Base-by-base conservation (phyloP, 2,113 vertebrate species). In the Syrmaticus mikado region DNA sequence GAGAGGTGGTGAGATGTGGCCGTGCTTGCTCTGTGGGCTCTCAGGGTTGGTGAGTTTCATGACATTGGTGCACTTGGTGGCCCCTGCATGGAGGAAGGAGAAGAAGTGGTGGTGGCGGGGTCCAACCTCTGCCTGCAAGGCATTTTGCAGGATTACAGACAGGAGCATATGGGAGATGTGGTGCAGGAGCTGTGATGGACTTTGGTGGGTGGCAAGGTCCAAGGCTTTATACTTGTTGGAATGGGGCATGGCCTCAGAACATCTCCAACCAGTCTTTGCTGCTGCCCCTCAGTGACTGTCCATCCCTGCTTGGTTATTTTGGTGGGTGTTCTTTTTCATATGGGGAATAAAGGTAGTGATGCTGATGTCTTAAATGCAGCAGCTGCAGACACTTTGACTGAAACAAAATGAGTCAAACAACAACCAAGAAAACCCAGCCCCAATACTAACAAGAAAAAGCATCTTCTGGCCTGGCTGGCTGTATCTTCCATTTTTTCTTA, bases 181-280 rank as follows among this genome's bases (percentile, higher is more conserved):
- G 13, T 22, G 9, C 41, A 43, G 73, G 25, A 70, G 5, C 4
- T 3, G 38, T 34, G 74, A 57, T 53, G 55, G 52, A 34, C 12
- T 74, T 60, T 30, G 43, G 11, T 15, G 53, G 40, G 20, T 57
- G 7, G 17, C 57, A 30, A 10, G 6, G 7, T 75, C 22, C 15
- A 28, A 38, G 36, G 2, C 5, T 53, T 11, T 75, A 7, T 1
- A 1, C 2, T 5, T 1, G 0, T 32, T 66, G 17, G 3, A 4
- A 9, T 0, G 0, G 27, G 4, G 48, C 21, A 41, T 14, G 5
- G 22, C 32, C 14, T 84, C 12, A 13, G 38, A 4, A 22, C 65
- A 15, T 55, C 50, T 74, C 45, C 8, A 25, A 0, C 17, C 22
- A 24, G 22, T 48, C 13, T 81, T 27, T 75, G 20, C 34, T 87